Base-by-base conservation (phyloP, 2,888 invertebrate genomes). In the Bhutanitis thaidina region DNA sequence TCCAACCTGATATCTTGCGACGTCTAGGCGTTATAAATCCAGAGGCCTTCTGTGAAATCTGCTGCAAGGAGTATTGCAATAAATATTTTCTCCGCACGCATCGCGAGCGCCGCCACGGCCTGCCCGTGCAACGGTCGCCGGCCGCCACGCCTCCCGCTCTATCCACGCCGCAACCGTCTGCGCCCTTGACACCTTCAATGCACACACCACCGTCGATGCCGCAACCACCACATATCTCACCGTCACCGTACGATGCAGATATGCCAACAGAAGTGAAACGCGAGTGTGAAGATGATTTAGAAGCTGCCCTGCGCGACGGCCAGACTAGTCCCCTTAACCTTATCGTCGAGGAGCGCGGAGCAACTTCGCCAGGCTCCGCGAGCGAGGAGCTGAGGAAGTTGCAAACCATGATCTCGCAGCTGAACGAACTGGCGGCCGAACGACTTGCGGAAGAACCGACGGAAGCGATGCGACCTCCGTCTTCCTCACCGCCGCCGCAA, bases 31-130 rank as follows among this genome's bases (percentile, higher is more conserved):
- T 96, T 29, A 91, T 94, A 65, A 95, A 95, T 77, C 94, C 95
- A 1, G 96, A 97, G 69, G 96, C 96, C n/a, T 97, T 96, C 77
- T 97, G 97, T 79, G 96, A 97, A 78, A 93, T 97, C 53, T 97
- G 97, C 77, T 95, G 96, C 80, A 96, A 97, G 74, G 97, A 97
- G 77, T 97, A 97, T 74, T 96, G 96, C 77, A 97, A 97, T 75
- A 97, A 97, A 78, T 97, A 97, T 74, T 97, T 97, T 72, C 90
- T 98, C 37, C 91, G 96, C 47, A 96, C 96, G 41, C 98, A 98
- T 81, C 96, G 97, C 71, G 94, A 96, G 86, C 96, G 97, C 75
- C 92, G 96, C n/a, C 98, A 98, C 78, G 97, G 97, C 0, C 94
- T 97, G 30, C 91, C 84, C 0, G 66, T 64, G 34, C 74, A 77